These are phyloP conservation scores for Urocynchramus pylzowi DNA, from an alignment of 2,113 vertebrate species.

Conservation along the genomic window DNA sequence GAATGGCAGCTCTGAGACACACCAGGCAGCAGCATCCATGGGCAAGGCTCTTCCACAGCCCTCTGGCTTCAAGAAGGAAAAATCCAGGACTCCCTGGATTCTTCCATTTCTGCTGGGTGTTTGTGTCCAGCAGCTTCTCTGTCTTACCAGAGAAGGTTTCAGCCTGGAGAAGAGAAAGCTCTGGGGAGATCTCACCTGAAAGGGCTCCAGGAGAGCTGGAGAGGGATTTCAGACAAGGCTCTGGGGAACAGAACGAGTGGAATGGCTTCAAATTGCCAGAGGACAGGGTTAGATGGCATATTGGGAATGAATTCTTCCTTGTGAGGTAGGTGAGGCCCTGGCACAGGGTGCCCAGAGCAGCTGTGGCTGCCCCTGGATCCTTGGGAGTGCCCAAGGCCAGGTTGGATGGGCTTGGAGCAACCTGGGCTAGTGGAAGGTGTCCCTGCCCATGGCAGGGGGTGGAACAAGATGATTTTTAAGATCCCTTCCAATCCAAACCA, in stretches of 20 bases:
- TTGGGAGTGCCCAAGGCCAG: background rate
- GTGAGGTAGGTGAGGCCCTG: rapidly evolving
- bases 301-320: rapidly evolving
- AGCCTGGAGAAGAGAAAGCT: background rate
- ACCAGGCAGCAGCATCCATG: rapidly evolving
- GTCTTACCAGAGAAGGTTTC: background rate
- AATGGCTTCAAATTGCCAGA: background rate
- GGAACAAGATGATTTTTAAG: rapidly evolving
- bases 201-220: background rate
- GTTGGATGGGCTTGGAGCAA: rapidly evolving
- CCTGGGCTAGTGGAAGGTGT: rapidly evolving
- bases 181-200: background rate
- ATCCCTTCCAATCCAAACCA: background rate
- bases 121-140: background rate
- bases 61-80: background rate
- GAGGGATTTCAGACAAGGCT: background rate
- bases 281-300: background rate
- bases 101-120: background rate
- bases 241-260: background rate
- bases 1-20: background rate
- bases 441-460: background rate
- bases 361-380: background rate
- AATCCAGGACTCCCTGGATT: background rate
- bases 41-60: background rate
- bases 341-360: background rate